phyloP scores from a whole-genome alignment of 2,797 vertebrate species.

The Betta splendens region DNA sequence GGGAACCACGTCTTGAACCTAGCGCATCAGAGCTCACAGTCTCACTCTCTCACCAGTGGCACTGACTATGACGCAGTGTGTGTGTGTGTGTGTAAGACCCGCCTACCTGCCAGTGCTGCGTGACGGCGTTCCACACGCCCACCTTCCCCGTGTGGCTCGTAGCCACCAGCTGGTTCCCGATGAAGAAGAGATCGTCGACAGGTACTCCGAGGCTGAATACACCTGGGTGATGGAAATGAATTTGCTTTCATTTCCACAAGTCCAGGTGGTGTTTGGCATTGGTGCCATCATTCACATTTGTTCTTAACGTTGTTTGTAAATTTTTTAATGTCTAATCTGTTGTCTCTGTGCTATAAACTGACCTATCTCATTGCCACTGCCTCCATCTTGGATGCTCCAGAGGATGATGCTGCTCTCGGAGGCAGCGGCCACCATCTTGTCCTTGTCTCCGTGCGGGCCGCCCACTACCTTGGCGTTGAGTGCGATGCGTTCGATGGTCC shows the following conservation, averaged over 20 bases:
- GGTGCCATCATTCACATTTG: too few relatives aligned
- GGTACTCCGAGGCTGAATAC: constrained; percentile 96
- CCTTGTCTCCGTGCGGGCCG: constrained; percentile 96
- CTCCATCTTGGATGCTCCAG: constrained; percentile 97
- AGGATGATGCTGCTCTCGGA: constrained; percentile 95
- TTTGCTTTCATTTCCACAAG: too few relatives aligned
- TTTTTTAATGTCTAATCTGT: neutral
- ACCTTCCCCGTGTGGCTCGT: constrained; percentile 98
- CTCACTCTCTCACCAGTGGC: too few relatives aligned
- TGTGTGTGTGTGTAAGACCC: too few relatives aligned
- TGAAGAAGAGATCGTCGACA: constrained; percentile 97
- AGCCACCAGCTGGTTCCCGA: constrained; percentile 97
- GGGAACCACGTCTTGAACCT: constrained; percentile 98
- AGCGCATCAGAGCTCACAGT: constrained; percentile 25
- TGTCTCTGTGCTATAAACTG: neutral
- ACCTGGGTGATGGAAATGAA: constrained; percentile 71
- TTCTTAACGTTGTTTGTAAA: too few relatives aligned
- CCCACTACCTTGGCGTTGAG: constrained; percentile 97
- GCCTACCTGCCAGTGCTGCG: constrained; percentile 96
- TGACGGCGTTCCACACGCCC: constrained; percentile 99
- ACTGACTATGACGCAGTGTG: too few relatives aligned
- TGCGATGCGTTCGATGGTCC: constrained; percentile 94
- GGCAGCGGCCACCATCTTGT: constrained; percentile 97
- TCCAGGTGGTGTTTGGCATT: too few relatives aligned
- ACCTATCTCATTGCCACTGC: constrained; percentile 95